phyloP scores from a whole-genome alignment of 2,113 vertebrate genomes.

The Catharus bicknelli region DNA sequence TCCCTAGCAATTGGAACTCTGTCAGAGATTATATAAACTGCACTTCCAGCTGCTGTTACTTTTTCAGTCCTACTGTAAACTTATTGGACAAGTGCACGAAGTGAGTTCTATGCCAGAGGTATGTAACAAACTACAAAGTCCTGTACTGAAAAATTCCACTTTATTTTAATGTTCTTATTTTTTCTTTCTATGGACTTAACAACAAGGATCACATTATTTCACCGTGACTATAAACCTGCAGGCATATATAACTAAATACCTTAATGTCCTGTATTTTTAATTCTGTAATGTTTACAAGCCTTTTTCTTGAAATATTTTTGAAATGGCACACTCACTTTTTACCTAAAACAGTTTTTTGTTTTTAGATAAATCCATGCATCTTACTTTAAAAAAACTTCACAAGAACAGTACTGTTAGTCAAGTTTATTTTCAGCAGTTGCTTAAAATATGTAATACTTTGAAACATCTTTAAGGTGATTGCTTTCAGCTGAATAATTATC shows the following conservation, averaged over 20 bases:
- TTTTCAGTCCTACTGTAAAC: constrained; percentile 98
- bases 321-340: not conserved
- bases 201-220: not conserved
- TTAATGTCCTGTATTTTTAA: not conserved
- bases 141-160: not conserved
- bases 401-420: not conserved
- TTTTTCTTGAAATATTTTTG: not conserved
- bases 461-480: not conserved
- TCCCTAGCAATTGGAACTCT: constrained; percentile 95
- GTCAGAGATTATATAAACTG: constrained; percentile 96
- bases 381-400: not conserved
- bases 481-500: not conserved
- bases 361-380: not conserved
- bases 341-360: not conserved
- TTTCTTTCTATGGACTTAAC: not conserved
- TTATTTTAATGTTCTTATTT: not conserved
- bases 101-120: constrained; percentile 97
- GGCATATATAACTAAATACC: not conserved
- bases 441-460: not conserved
- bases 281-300: not conserved
- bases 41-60: constrained; percentile 98
- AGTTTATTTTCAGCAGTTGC: not conserved
- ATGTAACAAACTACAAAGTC: constrained; percentile 33
- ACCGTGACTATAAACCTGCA: not conserved
- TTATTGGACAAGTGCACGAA: constrained; percentile 95